phyloP scores from a whole-genome alignment of 1,140 invertebrate genomes.

The Eubasilissa regina region DNA sequence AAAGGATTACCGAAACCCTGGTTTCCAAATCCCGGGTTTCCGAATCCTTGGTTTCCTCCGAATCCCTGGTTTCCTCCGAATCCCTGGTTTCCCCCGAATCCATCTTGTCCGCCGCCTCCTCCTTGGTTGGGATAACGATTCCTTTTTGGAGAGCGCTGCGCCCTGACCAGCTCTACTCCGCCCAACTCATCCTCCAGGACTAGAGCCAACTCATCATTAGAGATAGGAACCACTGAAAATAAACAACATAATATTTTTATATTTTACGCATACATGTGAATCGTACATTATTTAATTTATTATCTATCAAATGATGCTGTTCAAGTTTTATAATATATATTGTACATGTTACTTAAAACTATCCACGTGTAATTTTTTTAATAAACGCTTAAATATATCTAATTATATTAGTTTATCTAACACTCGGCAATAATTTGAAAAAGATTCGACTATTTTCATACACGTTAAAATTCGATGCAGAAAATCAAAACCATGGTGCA shows the following conservation, averaged over 20 bases:
- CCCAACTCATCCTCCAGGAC: conserved; percentile 15
- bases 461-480: no score
- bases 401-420: background rate
- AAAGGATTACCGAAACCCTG: conserved; percentile 33
- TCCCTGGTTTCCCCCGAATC: conserved; percentile 18
- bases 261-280: background rate
- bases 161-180: conserved; percentile 19
- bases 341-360: background rate
- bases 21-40: conserved; percentile 34
- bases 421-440: no score
- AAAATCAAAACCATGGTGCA: background rate
- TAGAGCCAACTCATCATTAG: conserved; percentile 50
- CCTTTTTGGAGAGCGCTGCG: conserved; percentile 47
- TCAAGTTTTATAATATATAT: background rate
- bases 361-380: background rate
- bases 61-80: conserved; percentile 40
- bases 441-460: no score
- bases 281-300: background rate
- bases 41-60: conserved; percentile 29
- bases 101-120: background rate
- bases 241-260: background rate
- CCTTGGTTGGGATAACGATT: conserved; percentile 41
- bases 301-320: background rate
- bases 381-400: background rate
- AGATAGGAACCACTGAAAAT: conserved; percentile 50